Base-by-base conservation (phyloP, 2,113 vertebrate species). In the Nettapus auritus region DNA sequence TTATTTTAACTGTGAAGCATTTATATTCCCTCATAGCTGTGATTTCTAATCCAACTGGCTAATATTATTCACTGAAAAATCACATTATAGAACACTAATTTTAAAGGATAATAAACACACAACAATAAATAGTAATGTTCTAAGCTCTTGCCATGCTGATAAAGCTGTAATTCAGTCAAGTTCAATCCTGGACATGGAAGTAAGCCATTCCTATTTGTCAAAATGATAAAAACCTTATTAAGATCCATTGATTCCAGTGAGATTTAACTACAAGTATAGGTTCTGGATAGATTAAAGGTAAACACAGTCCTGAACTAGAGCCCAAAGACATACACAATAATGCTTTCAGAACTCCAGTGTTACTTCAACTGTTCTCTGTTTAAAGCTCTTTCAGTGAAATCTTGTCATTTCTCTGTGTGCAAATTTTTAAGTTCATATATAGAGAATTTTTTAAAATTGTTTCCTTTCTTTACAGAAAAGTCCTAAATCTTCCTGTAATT, bases 1-100 rank as follows among this genome's bases (percentile, higher is more conserved):
- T 96, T 94, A 93, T 91, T 96, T 96, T 94, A 93, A 95, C 86
- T 62, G 66, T 19, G 83, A 90, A 86, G 38, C 80, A 92, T 96
- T 96, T 93, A 92, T 95, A 94, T 89, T 93, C 67, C 80, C 86
- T 88, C 50, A 82, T 36, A 90, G 95, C 62, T 90, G 36, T 74
- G 74, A 90, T 85, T 95, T 94, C 93, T 82, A 95, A 93, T 87
- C 74, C 86, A 95, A 75, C 59, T 52, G 76, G 82, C 77, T 95
- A 88, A 90, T 87, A 85, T 44, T 92, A 85, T 84, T 92, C 81
- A 57, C 89, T 89, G 83, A 92, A 93, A 68, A 96, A 93, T 90
- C 89, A 95, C 86, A 88, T 69, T 77, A 88, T 23, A 81, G 68
- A 57, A 69, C 40, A 84, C 83, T 84, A 94, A 95, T 93, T 85